Evolutionary conservation across 2,113 vertebrate species (phyloP).

Genomic region (Crotalus helleri): DNA sequence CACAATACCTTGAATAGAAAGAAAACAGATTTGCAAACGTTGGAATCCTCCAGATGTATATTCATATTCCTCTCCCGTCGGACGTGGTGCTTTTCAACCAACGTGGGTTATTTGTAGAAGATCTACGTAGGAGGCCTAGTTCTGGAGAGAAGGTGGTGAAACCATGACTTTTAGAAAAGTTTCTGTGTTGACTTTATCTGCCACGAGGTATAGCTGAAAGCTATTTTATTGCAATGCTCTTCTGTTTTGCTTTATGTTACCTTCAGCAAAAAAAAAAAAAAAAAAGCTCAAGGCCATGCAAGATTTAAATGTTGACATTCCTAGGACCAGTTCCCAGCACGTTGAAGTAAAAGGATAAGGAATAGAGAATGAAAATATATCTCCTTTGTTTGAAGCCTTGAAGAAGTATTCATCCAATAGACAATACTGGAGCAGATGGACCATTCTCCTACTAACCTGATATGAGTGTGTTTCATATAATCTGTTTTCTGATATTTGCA

Average conservation of each 20-base stretch:
- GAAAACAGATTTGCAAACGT: neutral
- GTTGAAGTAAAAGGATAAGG: neutral
- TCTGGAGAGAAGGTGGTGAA: neutral
- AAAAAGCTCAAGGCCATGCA: neutral
- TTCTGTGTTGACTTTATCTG: neutral
- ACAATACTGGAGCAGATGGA: neutral
- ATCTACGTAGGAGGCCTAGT: neutral
- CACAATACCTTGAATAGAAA: neutral
- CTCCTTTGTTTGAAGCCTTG: neutral
- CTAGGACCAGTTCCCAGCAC: neutral
- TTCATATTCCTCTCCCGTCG: neutral
- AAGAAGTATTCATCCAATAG: neutral
- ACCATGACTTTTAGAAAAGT: neutral
- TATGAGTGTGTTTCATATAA: neutral
- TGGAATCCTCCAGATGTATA: neutral
- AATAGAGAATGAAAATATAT: neutral
- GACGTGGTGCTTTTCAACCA: neutral
- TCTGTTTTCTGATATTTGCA: neutral
- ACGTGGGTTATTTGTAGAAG: neutral
- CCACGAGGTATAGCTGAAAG: neutral
- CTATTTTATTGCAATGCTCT: neutral
- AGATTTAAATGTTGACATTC: neutral
- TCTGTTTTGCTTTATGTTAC: neutral
- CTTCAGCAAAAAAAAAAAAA: neutral
- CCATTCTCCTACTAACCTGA: neutral